phyloP scores from a whole-genome alignment of 2,113 vertebrate genomes.

The Ibidorhyncha struthersii region DNA sequence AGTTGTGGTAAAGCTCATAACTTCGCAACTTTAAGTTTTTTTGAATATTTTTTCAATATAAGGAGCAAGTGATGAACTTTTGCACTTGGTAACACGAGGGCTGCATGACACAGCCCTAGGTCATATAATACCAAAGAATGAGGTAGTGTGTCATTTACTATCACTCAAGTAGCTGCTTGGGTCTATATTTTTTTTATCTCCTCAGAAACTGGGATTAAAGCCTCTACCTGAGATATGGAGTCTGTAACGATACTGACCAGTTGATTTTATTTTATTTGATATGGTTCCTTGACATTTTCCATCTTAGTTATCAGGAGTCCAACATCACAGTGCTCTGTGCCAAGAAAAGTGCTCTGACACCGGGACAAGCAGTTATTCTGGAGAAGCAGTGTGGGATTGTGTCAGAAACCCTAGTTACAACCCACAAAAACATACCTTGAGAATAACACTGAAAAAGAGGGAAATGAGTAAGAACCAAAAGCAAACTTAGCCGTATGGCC shows the following conservation, averaged over 20 bases:
- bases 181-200: neutral
- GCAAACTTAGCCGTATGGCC: accelerated
- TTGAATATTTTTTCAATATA: neutral
- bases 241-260: neutral
- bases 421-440: neutral
- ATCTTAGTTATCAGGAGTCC: neutral
- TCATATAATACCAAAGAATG: neutral
- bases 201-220: neutral
- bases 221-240: neutral
- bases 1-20: neutral
- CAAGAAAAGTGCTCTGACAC: neutral
- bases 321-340: no score
- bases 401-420: neutral
- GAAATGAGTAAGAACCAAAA: neutral
- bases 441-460: neutral
- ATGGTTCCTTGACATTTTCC: neutral
- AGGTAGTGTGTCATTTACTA: neutral
- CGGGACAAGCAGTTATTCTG: neutral
- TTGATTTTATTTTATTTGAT: neutral
- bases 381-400: accelerated
- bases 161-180: neutral
- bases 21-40: neutral
- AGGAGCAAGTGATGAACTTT: neutral
- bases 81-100: neutral
- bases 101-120: neutral